Evolutionary conservation across 1,140 invertebrate species (phyloP).

Genomic region (silkworm (Bombyx mori)): DNA sequence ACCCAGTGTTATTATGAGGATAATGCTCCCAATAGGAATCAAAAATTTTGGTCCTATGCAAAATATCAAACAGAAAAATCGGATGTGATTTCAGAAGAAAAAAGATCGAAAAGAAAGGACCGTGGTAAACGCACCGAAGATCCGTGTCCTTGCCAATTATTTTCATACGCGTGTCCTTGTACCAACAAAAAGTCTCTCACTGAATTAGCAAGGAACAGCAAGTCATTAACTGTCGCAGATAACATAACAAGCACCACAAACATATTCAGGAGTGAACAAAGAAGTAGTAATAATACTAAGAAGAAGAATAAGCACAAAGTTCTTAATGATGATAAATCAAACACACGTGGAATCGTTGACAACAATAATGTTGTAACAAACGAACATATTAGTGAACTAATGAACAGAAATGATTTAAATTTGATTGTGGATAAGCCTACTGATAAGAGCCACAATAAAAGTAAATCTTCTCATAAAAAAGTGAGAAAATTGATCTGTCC

Average conservation of each 20-base stretch:
- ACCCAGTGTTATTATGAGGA: slow-evolving; percentile 14
- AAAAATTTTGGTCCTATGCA: slow-evolving; percentile 48
- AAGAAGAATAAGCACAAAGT: slow-evolving; percentile 17
- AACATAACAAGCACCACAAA: slow-evolving; percentile 36
- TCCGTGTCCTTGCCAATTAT: slow-evolving; percentile 50
- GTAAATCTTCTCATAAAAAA: slow-evolving; percentile 22
- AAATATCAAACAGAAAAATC: slow-evolving; percentile 46
- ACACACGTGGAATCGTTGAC: slow-evolving; percentile 6
- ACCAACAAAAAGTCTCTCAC: slow-evolving; percentile 40
- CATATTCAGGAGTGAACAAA: slow-evolving; percentile 10
- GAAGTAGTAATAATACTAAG: slow-evolving; percentile 13
- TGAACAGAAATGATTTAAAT: too few relatives aligned
- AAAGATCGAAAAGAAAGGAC: slow-evolving; percentile 33
- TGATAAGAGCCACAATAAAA: slow-evolving; percentile 8
- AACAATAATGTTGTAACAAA: too few relatives aligned
- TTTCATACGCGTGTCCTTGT: slow-evolving; percentile 50
- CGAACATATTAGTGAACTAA: too few relatives aligned
- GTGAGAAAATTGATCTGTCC: slow-evolving; percentile 38
- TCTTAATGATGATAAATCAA: slow-evolving; percentile 22
- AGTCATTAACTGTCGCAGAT: slow-evolving; percentile 28
- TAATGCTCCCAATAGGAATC: slow-evolving; percentile 19
- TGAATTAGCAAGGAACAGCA: slow-evolving; percentile 35
- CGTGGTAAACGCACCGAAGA: slow-evolving; percentile 33
- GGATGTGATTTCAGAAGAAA: slow-evolving; percentile 30
- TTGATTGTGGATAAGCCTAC: too few relatives aligned